A percentile compares a stretch with the other conserved stretches of the same genome.
Conservation (phyloP, 2,113 vertebrate species). For the Cheirogaleus medius region DNA sequence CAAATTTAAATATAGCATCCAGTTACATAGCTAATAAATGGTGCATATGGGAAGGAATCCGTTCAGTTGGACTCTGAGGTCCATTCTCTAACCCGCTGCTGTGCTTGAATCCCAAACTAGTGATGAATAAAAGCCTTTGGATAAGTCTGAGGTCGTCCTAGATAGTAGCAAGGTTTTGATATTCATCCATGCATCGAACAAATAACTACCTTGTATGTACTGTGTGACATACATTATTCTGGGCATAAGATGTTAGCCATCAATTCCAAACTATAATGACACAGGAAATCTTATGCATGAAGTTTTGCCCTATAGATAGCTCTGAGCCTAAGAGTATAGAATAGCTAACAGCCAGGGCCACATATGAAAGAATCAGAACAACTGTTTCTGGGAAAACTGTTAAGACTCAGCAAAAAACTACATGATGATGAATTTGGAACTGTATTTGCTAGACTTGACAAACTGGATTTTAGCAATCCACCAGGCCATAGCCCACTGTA, state of each 20-base stretch:
- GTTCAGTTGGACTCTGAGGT: fast-evolving
- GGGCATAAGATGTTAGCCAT: background rate
- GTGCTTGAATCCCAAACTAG: background rate
- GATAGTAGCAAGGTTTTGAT: background rate
- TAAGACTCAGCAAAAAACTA: background rate
- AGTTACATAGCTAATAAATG: background rate
- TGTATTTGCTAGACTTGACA: background rate
- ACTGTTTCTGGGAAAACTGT: background rate
- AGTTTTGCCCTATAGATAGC: background rate
- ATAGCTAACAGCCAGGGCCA: background rate
- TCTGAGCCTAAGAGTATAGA: background rate
- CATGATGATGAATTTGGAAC: background rate
- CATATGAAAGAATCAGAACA: background rate
- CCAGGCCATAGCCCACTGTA: background rate
- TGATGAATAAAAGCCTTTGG: background rate
- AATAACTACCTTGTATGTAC: background rate
- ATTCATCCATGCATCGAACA: background rate
- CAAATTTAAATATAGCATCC: background rate
- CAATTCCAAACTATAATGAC: background rate
- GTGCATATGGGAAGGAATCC: background rate
- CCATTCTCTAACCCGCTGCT: background rate
- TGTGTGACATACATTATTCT: background rate
- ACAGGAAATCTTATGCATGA: background rate
- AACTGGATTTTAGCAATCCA: background rate
- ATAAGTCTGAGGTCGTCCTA: background rate